Evolutionary conservation across 1,140 invertebrate species (phyloP).

Genomic region (Pararge aegeria): DNA sequence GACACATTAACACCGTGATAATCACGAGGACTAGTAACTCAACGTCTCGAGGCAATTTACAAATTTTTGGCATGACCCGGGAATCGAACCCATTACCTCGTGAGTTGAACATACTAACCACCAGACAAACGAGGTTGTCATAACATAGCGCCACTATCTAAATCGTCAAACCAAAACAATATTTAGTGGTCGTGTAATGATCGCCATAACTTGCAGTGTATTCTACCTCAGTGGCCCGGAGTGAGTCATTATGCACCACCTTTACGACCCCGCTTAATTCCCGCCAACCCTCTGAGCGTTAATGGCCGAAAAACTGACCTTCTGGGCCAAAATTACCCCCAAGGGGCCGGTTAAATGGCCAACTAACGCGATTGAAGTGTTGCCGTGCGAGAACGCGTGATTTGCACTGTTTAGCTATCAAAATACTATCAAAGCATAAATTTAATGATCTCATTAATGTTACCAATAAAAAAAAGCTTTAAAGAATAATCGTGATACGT

Average conservation of each 20-base stretch:
- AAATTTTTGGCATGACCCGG: too few species aligned
- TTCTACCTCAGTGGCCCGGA: constrained; percentile 50
- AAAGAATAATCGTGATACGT: too few species aligned
- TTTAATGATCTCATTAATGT: background rate
- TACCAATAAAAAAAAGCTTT: too few species aligned
- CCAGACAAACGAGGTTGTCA: too few species aligned
- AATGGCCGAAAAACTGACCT: constrained; percentile 75
- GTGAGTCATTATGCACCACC: constrained; percentile 67
- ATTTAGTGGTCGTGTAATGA: constrained; percentile 29
- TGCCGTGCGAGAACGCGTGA: constrained; percentile 26
- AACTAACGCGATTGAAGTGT: constrained; percentile 40
- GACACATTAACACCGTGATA: too few species aligned
- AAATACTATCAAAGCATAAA: constrained; percentile 11
- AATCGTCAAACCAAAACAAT: constrained; percentile 18
- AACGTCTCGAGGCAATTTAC: too few species aligned
- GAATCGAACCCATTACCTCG: too few species aligned
- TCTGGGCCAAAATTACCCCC: constrained; percentile 56
- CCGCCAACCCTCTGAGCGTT: constrained; percentile 60
- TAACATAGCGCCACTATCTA: background rate
- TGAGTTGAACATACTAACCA: too few species aligned
- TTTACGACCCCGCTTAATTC: constrained; percentile 64
- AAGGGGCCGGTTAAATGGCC: constrained; percentile 57
- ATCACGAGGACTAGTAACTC: too few species aligned
- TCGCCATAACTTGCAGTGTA: constrained; percentile 30
- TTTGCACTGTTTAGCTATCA: constrained; percentile 24